Base-by-base conservation (phyloP, 2,113 vertebrate genomes). In the Dromaius novaehollandiae region DNA sequence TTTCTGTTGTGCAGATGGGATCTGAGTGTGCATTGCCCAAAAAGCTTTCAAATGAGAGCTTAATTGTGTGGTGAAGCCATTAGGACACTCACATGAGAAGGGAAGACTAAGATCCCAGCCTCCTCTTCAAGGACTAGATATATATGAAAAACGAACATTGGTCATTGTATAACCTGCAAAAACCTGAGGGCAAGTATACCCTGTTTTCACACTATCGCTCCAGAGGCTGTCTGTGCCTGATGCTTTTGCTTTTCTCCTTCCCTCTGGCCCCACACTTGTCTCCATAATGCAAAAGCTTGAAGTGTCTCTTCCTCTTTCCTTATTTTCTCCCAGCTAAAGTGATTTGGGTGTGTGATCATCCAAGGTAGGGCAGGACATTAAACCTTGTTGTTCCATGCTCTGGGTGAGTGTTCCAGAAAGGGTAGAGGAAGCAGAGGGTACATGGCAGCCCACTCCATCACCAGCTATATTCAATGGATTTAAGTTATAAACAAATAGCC, bases 371-470 rank as follows among this genome's bases (percentile, higher is more conserved):
- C 48, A 84, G 42, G 42, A 60, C 36, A 38, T 13, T 38, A 58
- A 80, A 2, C 16, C 7, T 40, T 5, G 3, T 65, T 42, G 11
- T 73, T 9, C 48, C 53, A 58, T 28, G 9, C 34, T 8, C 9
- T 66, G 75, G 11, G 9, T 0, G 0, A 90, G 28, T 26, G 17
- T 20, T 70, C 7, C 58, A 46, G 38, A 30, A 2, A 21, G 51
- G 15, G 8, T 3, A n/a, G 28, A 42, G 50, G 8, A 40, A 32
- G 8, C 5, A 28, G 11, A 65, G 4, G 8, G 4, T 20, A 11
- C 32, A 6, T 1, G 4, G 6, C 7, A 10, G 7, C 9, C 11
- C 6, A 2, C 34, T 73, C 46, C 19, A 25, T 18, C 19, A 14
- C 11, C 48, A 65, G 51, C 51, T 9, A 4, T 1, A 6, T 12